Evolutionary conservation across 2,888 invertebrate genomes (phyloP), one percentile per base, ranked within the genome.

Genomic region (Nasonovia ribisnigri): DNA sequence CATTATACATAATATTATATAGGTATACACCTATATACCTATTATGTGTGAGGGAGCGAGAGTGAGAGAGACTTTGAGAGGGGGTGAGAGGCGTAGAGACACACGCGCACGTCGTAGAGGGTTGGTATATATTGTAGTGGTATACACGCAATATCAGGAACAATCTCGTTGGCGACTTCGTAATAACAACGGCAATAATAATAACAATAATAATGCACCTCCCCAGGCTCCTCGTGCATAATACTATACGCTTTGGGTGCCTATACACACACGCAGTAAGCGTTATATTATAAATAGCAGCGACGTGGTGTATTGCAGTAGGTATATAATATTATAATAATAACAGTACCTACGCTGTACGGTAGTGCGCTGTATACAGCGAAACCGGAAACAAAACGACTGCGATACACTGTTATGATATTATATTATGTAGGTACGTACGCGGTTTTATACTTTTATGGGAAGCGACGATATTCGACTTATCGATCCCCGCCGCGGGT

Each of bases 151-250:
- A n/a, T 67, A 67, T 67, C 67, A 16, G 67, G n/a, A 67, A n/a
- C n/a, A 67, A 67, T 67, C 67, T 67, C 67, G n/a, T 67, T 13
- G 67, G 67, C 13, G n/a, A 67, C 67, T 67, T 67, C 67, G 67
- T n/a, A 67, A n/a, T 67, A 67, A 67, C 67, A 67, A 67, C 67
- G n/a, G n/a, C n/a, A n/a, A n/a, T 67, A 67, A n/a, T 67, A 67
- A n/a, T n/a, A n/a, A 67, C 16, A n/a, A 67, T 67, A 67, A 67
- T 67, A 67, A 67, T 16, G 67, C 67, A 67, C 67, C 67, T 67
- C 16, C n/a, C n/a, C 67, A 4, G 67, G n/a, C n/a, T 67, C n/a
- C 13, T n/a, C 13, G n/a, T n/a, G 5, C 16, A n/a, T n/a, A 67
- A 67, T 46, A 11, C 46, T 67, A 16, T 67, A 67, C 67, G 67